Base-by-base conservation (phyloP, 2,888 invertebrate species). In the Microctonus hyperodae region DNA sequence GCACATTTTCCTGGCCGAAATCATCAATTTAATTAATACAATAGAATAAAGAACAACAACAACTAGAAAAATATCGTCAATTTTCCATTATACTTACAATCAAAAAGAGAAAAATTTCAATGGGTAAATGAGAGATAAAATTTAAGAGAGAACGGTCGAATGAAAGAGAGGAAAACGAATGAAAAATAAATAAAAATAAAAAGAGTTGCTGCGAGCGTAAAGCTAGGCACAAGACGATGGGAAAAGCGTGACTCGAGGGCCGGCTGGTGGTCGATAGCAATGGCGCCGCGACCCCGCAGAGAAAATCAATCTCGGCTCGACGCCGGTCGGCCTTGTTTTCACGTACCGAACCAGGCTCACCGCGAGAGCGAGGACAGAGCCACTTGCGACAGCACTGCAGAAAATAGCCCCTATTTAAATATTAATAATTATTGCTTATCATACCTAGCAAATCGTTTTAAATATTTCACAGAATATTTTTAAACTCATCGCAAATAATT, bases 181-280 rank as follows among this genome's bases (percentile, higher is more conserved):
- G 57, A 10, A 44, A 20, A 60, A 50, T n/a, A 59, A n/a, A 22
- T 11, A 9, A 33, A 28, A 33, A 16, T 31, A 13, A 13, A 55
- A 23, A 48, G 28, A 65, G 48, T 20, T 48, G 20, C 55, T 6
- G 55, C n/a, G 31, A 53, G 53, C 28, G 40, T 28, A 23, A 44
- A 59, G 31, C 35, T 51, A 61, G 51, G 23, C 63, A 62, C 53
- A 50, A 57, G 62, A 62, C 63, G 53, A 67, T 50, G 57, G 72
- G 71, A 69, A 72, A 74, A 74, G 74, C 75, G 68, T 75, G 75
- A 69, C 68, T 72, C 68, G 74, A 69, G 69, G 65, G 68, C 69
- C 64, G 71, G 71, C 65, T 68, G 75, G 77, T 79, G 80, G 79
- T 82, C 81, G 80, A 81, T 82, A 82, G 78, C 78, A 80, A 81